phyloP scores from a whole-genome alignment of 2,797 vertebrate genomes.

The Sternotherus odoratus region DNA sequence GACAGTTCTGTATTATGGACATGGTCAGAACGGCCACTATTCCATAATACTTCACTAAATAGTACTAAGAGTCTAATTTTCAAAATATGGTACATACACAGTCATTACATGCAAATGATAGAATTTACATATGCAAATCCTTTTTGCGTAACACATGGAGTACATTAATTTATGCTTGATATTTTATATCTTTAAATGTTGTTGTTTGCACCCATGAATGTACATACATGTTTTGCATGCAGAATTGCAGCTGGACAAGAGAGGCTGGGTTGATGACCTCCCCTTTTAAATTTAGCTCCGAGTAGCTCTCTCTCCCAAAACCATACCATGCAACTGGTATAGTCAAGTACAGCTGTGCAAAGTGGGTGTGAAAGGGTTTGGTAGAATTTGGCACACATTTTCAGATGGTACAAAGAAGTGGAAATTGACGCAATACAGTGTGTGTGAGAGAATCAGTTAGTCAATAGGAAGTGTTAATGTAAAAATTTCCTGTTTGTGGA shows the following conservation, averaged over 20 bases:
- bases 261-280: background rate
- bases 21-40: background rate
- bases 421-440: background rate
- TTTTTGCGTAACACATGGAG: background rate
- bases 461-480: background rate
- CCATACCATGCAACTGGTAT: background rate
- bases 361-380: background rate
- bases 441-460: background rate
- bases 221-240: background rate
- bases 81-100: background rate
- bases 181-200: background rate
- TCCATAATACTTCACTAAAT: background rate
- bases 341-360: background rate
- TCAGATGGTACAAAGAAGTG: background rate
- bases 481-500: background rate
- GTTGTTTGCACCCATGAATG: background rate
- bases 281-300: background rate
- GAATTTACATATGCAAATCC: background rate
- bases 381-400: background rate
- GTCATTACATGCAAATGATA: background rate
- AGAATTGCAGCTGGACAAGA: background rate
- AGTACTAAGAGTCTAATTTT: background rate
- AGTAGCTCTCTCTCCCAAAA: background rate
- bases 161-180: too few species aligned
- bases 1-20: background rate